Conservation (phyloP, 2,888 invertebrate genomes). For the Meiosimyza platycephala region DNA sequence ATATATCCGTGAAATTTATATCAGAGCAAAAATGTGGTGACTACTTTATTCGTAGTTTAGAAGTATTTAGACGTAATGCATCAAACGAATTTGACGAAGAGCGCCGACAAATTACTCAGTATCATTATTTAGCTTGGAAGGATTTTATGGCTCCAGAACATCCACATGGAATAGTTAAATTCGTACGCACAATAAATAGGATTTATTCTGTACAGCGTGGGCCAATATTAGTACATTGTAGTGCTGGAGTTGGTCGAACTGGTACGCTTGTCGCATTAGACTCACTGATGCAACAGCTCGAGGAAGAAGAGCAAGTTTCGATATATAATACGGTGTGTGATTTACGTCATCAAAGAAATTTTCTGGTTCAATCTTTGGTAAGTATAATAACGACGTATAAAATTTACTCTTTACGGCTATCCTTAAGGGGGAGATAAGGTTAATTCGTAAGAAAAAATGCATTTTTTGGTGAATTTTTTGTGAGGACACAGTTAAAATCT, state of each 20-base stretch:
- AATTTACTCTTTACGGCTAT: background rate
- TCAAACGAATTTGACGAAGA: conserved; percentile 67
- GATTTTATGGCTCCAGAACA: conserved; percentile 96
- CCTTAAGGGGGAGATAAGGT: too few relatives aligned
- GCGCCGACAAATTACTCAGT: conserved; percentile 83
- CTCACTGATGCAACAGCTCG: conserved; percentile 86
- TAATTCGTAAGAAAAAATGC: too few relatives aligned
- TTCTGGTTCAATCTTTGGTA: conserved; percentile 90
- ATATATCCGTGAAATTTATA: conserved; percentile 81
- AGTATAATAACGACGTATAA: conserved; percentile 49
- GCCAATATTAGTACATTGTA: conserved; percentile 90
- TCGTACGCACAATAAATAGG: conserved; percentile 86
- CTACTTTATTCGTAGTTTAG: conserved; percentile 83
- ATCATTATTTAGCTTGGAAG: conserved; percentile 96
- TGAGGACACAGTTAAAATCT: too few relatives aligned
- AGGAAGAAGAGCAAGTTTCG: conserved; percentile 84
- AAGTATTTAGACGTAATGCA: conserved; percentile 60
- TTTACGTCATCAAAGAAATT: conserved; percentile 89
- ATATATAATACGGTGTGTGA: conserved; percentile 93
- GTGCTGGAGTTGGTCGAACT: conserved; percentile 94
- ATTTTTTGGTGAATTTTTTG: too few relatives aligned
- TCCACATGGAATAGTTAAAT: conserved; percentile 90
- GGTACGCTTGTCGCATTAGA: conserved; percentile 95
- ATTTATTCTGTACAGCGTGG: conserved; percentile 86
- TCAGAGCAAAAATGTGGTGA: conserved; percentile 81